Evolutionary conservation across 2,113 vertebrate species (phyloP), one percentile per base, ranked within the genome.

Genomic region (Gallinago jamesoni): DNA sequence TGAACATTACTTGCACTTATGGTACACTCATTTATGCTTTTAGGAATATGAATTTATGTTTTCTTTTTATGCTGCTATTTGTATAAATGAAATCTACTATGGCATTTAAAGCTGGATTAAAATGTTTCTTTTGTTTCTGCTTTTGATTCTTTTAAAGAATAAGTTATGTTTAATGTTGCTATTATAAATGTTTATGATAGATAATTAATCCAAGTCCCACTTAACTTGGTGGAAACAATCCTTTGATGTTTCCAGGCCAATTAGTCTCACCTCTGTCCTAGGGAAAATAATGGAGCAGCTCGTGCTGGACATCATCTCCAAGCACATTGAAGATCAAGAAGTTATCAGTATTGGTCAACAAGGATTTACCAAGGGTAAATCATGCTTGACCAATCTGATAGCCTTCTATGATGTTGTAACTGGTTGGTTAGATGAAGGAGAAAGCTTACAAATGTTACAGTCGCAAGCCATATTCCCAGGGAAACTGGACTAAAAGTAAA

Each of bases 1-100:
- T 86, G 95, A 95, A 91, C 85, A 83, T 93, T 95, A 94, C 72
- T 93, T 92, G 78, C 79, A 95, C 64, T 97, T 95, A 95, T 88
- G 90, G 91, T 95, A 92, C 90, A 88, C 57, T 97, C 95, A 95
- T 96, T 95, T 96, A 79, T 90, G 53, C 30, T 23, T 92, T 79
- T 95, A 92, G 43, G n/a, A 90, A 89, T 82, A 78, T 50, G 66
- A 90, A 66, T 79, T 85, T 80, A 69, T 87, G 59, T 87, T 96
- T 96, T 85, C 52, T n/a, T 73, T 96, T 96, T 96, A 93, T 84
- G 30, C 57, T 94, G 63, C n/a, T 91, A 31, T 93, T 90, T 94
- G 43, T 72, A 84, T 91, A 92, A 95, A 67, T 63, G 24, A 95
- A 95, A 90, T 93, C 31, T 87, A 83, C 56, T 47, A 74, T 20